A percentile compares a stretch with the other conserved stretches of the same genome.
Evolutionary conservation across 2,888 invertebrate species (phyloP).

Genomic region (Atherix ibis): DNA sequence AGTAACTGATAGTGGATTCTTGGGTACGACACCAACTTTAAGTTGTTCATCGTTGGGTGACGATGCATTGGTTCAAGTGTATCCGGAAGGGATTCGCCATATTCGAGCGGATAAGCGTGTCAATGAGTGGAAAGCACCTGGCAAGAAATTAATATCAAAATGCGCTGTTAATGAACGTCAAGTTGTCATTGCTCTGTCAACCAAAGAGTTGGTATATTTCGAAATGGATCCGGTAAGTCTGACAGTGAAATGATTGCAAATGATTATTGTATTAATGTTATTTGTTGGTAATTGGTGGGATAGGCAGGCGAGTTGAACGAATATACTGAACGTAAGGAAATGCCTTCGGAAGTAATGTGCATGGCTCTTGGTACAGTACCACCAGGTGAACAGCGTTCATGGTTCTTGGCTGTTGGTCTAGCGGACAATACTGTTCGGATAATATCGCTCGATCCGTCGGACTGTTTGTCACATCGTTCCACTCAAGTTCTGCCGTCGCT

Average conservation of each 20-base stretch:
- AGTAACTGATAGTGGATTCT: constrained; percentile 97
- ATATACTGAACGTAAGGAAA: constrained; percentile 91
- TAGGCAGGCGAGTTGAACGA: constrained; percentile 96
- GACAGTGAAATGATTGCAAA: background rate
- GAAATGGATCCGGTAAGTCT: constrained; percentile 94
- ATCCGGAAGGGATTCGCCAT: constrained; percentile 96
- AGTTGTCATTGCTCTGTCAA: constrained; percentile 93
- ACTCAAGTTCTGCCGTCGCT: constrained; percentile 94
- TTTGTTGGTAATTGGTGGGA: no score
- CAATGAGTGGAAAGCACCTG: constrained; percentile 98
- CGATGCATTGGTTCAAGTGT: constrained; percentile 96
- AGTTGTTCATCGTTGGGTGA: constrained; percentile 95
- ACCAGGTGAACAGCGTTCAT: constrained; percentile 82
- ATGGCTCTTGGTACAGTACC: constrained; percentile 96
- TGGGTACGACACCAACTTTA: constrained; percentile 97
- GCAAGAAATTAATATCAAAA: constrained; percentile 90
- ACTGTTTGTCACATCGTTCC: constrained; percentile 85
- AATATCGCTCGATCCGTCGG: constrained; percentile 90
- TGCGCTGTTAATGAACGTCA: constrained; percentile 98
- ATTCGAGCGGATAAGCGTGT: constrained; percentile 96
- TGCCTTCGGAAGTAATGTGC: constrained; percentile 94
- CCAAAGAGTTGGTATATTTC: constrained; percentile 96
- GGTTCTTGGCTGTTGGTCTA: constrained; percentile 91
- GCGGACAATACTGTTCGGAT: constrained; percentile 95
- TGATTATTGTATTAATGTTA: background rate